Conservation (phyloP, 2,888 invertebrate species). For the Drosophila mercatorum region DNA sequence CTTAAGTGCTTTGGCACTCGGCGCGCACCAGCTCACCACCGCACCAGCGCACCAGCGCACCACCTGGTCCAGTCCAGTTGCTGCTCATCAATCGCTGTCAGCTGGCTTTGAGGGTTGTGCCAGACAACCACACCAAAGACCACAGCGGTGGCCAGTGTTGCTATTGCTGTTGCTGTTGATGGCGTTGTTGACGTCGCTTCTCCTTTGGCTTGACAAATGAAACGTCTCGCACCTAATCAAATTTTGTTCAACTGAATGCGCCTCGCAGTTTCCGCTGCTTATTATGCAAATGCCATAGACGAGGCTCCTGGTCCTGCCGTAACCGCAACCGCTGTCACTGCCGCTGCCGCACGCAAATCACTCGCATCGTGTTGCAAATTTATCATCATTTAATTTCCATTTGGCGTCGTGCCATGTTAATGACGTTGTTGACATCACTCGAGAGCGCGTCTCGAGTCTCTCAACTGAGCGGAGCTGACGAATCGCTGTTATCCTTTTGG, state of each 20-base stretch:
- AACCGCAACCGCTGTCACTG: too few relatives aligned
- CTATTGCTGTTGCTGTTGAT: slow-evolving; percentile 1
- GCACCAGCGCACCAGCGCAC: slow-evolving; percentile 14
- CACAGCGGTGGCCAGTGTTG: slow-evolving; percentile 40
- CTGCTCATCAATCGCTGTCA: slow-evolving; percentile 70
- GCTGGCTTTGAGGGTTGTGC: slow-evolving; percentile 42
- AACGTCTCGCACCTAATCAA: slow-evolving; percentile 76
- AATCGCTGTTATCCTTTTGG: slow-evolving; percentile 68
- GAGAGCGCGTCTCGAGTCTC: slow-evolving; percentile 58
- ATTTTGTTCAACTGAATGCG: slow-evolving; percentile 73
- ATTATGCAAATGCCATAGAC: slow-evolving; percentile 68
- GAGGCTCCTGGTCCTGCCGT: slow-evolving; percentile 36
- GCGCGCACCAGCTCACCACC: slow-evolving; percentile 14
- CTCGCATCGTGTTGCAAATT: slow-evolving; percentile 72
- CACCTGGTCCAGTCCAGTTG: slow-evolving; percentile 47
- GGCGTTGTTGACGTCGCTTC: slow-evolving; percentile 34
- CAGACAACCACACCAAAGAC: slow-evolving; percentile 23
- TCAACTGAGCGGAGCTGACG: slow-evolving; percentile 23
- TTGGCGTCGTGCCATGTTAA: slow-evolving; percentile 76
- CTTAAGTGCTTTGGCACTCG: slow-evolving; percentile 51
- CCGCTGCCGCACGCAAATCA: slow-evolving; percentile 31
- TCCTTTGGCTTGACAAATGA: slow-evolving; percentile 61
- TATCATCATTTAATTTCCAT: slow-evolving; percentile 80
- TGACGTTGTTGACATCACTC: slow-evolving; percentile 79
- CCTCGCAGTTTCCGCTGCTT: slow-evolving; percentile 62